Evolutionary conservation across 1,140 invertebrate species (phyloP).

Genomic region (Elysia chlorotica): DNA sequence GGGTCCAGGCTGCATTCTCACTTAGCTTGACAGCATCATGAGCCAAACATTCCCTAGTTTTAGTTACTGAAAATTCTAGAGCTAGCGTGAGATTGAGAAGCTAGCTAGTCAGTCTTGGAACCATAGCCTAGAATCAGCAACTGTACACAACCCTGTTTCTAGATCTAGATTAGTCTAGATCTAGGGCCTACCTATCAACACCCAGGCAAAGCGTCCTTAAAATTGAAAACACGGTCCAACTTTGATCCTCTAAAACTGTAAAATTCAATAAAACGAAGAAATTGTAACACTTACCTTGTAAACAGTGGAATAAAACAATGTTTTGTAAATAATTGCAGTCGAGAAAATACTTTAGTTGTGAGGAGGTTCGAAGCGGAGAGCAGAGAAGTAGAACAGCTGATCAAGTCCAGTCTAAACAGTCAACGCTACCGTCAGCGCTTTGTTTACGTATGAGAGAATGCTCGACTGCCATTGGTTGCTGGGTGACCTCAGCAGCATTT

Average conservation of each 20-base stretch:
- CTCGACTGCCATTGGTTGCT: constrained; percentile 27
- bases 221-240: neutral
- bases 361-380: neutral
- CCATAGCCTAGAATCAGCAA: neutral
- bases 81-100: no score
- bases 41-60: neutral
- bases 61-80: no score
- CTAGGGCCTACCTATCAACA: neutral
- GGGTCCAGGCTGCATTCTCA: neutral
- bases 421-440: constrained; percentile 32
- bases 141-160: neutral
- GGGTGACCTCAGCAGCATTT: constrained; percentile 6
- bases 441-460: constrained; percentile 33
- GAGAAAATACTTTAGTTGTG: neutral
- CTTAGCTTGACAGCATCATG: neutral
- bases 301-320: neutral
- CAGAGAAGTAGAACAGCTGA: constrained; percentile 33
- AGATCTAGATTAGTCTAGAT: neutral
- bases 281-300: neutral
- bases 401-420: constrained; percentile 25
- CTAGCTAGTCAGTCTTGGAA: neutral
- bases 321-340: neutral
- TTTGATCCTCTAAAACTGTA: neutral
- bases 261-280: no score
- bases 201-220: neutral